Percentiles rank a stretch among this genome's conserved stretches.
Conservation (phyloP, 2,797 vertebrate genomes). For the Scarus forsteni region DNA sequence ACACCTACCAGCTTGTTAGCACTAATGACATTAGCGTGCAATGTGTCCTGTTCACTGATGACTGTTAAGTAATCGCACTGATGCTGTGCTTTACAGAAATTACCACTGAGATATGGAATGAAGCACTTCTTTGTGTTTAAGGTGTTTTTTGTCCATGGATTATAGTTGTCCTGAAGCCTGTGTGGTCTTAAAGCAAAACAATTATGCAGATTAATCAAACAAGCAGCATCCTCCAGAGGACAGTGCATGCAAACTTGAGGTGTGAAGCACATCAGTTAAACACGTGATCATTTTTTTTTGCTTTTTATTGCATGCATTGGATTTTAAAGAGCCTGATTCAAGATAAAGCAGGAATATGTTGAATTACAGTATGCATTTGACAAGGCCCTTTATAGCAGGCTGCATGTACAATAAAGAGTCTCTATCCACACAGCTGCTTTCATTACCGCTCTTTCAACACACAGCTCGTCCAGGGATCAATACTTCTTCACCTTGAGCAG, state of each 20-base stretch:
- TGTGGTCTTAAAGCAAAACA: slow-evolving; percentile 40
- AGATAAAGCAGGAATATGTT: neutral
- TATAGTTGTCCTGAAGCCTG: slow-evolving; percentile 13
- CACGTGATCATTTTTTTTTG: slow-evolving; percentile 30
- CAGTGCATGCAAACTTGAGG: slow-evolving; percentile 19
- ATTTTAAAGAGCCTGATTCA: neutral
- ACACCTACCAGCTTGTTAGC: slow-evolving; percentile 72
- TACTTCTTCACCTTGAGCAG: slow-evolving; percentile 69
- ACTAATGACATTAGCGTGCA: slow-evolving; percentile 75
- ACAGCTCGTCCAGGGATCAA: slow-evolving; percentile 67
- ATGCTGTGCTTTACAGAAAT: slow-evolving; percentile 73
- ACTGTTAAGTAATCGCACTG: slow-evolving; percentile 76
- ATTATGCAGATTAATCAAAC: slow-evolving; percentile 51
- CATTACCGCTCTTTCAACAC: slow-evolving; percentile 68
- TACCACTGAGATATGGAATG: slow-evolving; percentile 48
- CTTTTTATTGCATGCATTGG: slow-evolving; percentile 11
- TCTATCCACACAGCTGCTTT: slow-evolving; percentile 49
- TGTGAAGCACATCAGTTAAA: slow-evolving; percentile 40
- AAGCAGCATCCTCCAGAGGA: slow-evolving; percentile 36
- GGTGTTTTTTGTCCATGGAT: slow-evolving; percentile 36
- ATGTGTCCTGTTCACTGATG: slow-evolving; percentile 78
- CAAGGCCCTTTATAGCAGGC: slow-evolving; percentile 20
- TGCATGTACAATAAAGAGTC: slow-evolving; percentile 61
- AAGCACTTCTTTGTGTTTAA: slow-evolving; percentile 24
- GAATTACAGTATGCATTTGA: slow-evolving; percentile 15